Percentiles rank a stretch among this genome's conserved stretches.
phyloP scores from a whole-genome alignment of 2,797 vertebrate species.

The Notolepis coatsorum region DNA sequence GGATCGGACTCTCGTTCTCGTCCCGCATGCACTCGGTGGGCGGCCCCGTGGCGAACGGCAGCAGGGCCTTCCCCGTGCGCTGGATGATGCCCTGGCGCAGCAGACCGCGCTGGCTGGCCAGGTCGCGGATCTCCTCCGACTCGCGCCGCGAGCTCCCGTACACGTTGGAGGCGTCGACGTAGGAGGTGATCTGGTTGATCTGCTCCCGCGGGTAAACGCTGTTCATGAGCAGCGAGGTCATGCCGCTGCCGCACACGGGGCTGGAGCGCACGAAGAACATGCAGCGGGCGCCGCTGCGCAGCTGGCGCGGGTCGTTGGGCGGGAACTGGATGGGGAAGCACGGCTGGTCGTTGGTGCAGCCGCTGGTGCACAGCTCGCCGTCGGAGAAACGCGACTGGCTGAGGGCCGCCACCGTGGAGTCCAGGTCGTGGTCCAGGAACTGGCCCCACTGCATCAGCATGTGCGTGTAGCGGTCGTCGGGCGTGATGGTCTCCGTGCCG shows the following conservation, averaged over 20 bases:
- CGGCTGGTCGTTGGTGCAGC: slow-evolving; percentile 93
- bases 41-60: slow-evolving; percentile 95
- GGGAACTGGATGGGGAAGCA: slow-evolving; percentile 97
- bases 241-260: slow-evolving; percentile 96
- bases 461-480: slow-evolving; percentile 93
- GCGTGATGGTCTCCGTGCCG: slow-evolving; percentile 91
- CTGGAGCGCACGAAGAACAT: slow-evolving; percentile 99
- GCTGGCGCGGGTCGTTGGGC: slow-evolving; percentile 87
- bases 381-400: slow-evolving; percentile 97
- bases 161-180: slow-evolving; percentile 95
- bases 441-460: slow-evolving; percentile 99
- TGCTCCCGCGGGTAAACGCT: slow-evolving; percentile 97
- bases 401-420: slow-evolving; percentile 92
- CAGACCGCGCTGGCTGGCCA: slow-evolving; percentile 95
- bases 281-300: slow-evolving; percentile 88
- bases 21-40: slow-evolving; percentile 98
- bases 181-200: slow-evolving; percentile 98
- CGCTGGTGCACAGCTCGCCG: slow-evolving; percentile 91
- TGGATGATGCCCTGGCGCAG: slow-evolving; percentile 96
- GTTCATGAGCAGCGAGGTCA: slow-evolving; percentile 98
- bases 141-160: slow-evolving; percentile 94
- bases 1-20: slow-evolving; percentile 97
- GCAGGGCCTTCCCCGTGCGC: slow-evolving; percentile 93
- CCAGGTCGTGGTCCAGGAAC: slow-evolving; percentile 97
- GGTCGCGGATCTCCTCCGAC: slow-evolving; percentile 89